Percentiles rank a stretch among this genome's conserved stretches.
These are phyloP conservation scores for Carpatolechia fugitivella DNA, from an alignment of 2,888 invertebrate genomes.

Conservation along the genomic window DNA sequence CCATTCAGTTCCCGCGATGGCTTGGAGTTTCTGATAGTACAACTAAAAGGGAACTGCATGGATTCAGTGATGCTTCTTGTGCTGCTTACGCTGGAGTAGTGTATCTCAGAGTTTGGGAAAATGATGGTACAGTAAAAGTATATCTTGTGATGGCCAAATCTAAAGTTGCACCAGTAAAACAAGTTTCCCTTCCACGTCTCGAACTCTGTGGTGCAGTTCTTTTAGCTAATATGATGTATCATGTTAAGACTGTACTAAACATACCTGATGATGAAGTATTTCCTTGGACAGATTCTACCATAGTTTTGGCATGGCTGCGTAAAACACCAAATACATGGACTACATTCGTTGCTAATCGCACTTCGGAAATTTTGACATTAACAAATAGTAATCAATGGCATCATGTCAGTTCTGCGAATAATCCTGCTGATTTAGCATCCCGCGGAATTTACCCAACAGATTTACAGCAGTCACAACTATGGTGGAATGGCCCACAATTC, in stretches of 20 bases:
- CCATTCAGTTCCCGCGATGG: constrained; percentile 14
- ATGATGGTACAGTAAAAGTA: constrained; percentile 12
- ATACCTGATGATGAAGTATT: constrained; percentile 4
- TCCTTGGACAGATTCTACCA: constrained; percentile 27
- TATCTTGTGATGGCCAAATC: constrained; percentile 17
- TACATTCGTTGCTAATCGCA: constrained; percentile 22
- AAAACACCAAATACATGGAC: constrained; percentile 21
- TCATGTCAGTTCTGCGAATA: constrained; percentile 23
- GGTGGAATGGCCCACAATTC: constrained; percentile 23
- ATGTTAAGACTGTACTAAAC: too few species aligned
- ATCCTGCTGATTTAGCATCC: constrained; percentile 33
- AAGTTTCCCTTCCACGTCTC: constrained; percentile 15
- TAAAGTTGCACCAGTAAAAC: constrained; percentile 18
- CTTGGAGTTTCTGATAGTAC: not conserved
- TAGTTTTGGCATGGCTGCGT: constrained; percentile 21
- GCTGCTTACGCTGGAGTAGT: constrained; percentile 23
- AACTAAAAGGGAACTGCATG: constrained; percentile 19
- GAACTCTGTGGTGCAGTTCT: constrained; percentile 22
- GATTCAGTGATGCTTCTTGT: constrained; percentile 23
- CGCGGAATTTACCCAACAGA: constrained; percentile 23
- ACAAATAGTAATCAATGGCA: constrained; percentile 15
- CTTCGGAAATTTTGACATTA: constrained; percentile 25
- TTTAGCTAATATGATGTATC: constrained; percentile 13
- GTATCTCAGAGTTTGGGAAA: constrained; percentile 13
- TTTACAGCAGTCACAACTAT: constrained; percentile 17